Evolutionary conservation across 1,140 invertebrate species (phyloP), one percentile per base, ranked within the genome.

Genomic region (Panagrolaimus sp.): DNA sequence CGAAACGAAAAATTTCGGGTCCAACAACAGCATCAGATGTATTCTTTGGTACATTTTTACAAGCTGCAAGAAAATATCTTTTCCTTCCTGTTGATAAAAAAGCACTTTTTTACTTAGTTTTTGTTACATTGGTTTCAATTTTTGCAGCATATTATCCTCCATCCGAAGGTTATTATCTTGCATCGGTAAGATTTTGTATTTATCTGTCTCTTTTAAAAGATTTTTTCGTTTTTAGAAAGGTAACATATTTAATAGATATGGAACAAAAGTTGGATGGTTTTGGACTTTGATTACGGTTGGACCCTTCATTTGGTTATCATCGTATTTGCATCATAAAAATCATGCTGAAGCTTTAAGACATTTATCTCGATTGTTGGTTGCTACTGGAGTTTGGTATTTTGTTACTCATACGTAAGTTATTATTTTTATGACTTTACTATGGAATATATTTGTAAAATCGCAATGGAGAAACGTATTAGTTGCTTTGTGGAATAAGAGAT

Each of bases 371-470:
- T 81, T 97, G 1, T 77, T 87, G 4, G 87, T 96, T 55, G 93
- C 91, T 17, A 96, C 94, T 0, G 82, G 89, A 38, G 89, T 90
- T 78, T 98, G 94, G 94, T 91, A 90, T 74, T 83, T 89, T 38
- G 94, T 91, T 89, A 94, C 90, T 5, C 90, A 87, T 69, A 67
- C 90, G 76, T 78, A 68, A 65, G 71, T 32, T 0, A 1, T 52
- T 6, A 43, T 5, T 32, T 65, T 73, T 71, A n/a, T 44, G 24
- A 58, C 32, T n/a, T n/a, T n/a, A n/a, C n/a, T n/a, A n/a, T n/a
- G n/a, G n/a, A n/a, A n/a, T n/a, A n/a, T n/a, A n/a, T n/a, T n/a
- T n/a, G n/a, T n/a, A n/a, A n/a, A n/a, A n/a, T n/a, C n/a, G n/a
- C n/a, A n/a, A n/a, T n/a, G n/a, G n/a, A n/a, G n/a, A n/a, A n/a